Base-by-base conservation (phyloP, 2,113 vertebrate genomes). In the Onychostruthus taczanowskii region DNA sequence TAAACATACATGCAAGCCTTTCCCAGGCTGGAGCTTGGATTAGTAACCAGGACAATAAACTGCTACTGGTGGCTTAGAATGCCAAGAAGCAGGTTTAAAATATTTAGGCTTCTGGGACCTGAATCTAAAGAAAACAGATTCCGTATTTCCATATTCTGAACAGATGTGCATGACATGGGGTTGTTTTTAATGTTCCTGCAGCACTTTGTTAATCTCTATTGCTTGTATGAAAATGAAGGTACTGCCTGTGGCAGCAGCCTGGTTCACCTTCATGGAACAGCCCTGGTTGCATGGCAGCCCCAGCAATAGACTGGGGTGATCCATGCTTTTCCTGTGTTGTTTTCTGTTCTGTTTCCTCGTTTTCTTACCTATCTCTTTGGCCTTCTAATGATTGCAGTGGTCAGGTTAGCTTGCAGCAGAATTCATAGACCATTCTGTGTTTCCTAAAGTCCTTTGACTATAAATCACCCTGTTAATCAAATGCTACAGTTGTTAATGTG, bases 41-140 rank as follows among this genome's bases (percentile, higher is more conserved):
- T 93, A 88, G 72, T 85, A 90, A 88, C 52, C 82, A 88, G 43
- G 39, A 69, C 35, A 84, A 83, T 86, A 67, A 93, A 80, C 63
- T 67, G 19, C 55, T 30, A n/a, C 19, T 18, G 28, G 15, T 93
- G 47, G 31, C 35, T 94, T 85, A 53, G 76, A 94, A 83, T 84
- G 49, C 17, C 82, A 86, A 93, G 83, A 50, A 86, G 35, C 7
- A 84, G 20, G 9, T 93, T 74, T 88, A 83, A 93, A 86, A 78
- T 90, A 86, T 90, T 83, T 78, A 74, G 56, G 61, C n/a, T 44
- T 39, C 35, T 0, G 0, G 24, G 61, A 78, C 31, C 27, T 53
- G 52, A 84, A 78, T 70, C 35, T 47, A 70, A 74, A 67, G 59
- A 70, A 84, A 84, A 56, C 7, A 31, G n/a, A 35, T 56, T 62